These are phyloP conservation scores for Aspidoscelis tigris DNA, from an alignment of 2,113 vertebrate species.

Conservation along the genomic window DNA sequence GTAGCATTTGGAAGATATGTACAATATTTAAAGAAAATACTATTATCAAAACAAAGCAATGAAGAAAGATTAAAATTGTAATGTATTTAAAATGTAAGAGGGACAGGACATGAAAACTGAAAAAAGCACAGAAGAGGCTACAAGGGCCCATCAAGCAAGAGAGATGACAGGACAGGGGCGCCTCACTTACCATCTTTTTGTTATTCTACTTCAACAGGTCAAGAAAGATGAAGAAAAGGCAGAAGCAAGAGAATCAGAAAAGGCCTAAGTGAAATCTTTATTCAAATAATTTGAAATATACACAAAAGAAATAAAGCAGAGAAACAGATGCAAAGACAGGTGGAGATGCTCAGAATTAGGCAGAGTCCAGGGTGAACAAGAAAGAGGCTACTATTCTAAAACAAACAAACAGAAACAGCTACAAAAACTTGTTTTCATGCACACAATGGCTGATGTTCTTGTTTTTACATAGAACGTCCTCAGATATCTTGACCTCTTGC, in stretches of 20 bases:
- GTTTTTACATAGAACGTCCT: neutral
- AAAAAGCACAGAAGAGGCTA: constrained; percentile 70
- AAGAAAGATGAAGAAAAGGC: constrained; percentile 87
- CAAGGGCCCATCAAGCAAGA: constrained; percentile 76
- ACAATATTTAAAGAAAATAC: constrained; percentile 67
- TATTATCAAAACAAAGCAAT: constrained; percentile 77
- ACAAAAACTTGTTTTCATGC: constrained; percentile 31
- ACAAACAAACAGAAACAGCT: constrained; percentile 7
- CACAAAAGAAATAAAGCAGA: constrained; percentile 77
- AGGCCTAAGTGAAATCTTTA: constrained; percentile 79
- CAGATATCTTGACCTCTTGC: neutral
- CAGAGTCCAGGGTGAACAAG: constrained; percentile 66
- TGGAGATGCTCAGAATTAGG: constrained; percentile 66
- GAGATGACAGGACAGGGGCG: constrained; percentile 81
- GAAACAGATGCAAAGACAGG: constrained; percentile 71
- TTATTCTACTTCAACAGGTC: constrained; percentile 95
- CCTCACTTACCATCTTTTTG: constrained; percentile 98
- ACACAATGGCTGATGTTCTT: neutral
- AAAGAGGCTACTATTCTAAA: constrained; percentile 33
- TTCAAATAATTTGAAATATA: constrained; percentile 76
- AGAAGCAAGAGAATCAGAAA: constrained; percentile 85
- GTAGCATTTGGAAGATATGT: constrained; percentile 58
- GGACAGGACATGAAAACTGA: constrained; percentile 65
- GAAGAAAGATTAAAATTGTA: constrained; percentile 71
- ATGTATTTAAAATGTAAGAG: constrained; percentile 73